Evolutionary conservation across 2,113 vertebrate species (phyloP).

Genomic region (Bagarius yarrelli): DNA sequence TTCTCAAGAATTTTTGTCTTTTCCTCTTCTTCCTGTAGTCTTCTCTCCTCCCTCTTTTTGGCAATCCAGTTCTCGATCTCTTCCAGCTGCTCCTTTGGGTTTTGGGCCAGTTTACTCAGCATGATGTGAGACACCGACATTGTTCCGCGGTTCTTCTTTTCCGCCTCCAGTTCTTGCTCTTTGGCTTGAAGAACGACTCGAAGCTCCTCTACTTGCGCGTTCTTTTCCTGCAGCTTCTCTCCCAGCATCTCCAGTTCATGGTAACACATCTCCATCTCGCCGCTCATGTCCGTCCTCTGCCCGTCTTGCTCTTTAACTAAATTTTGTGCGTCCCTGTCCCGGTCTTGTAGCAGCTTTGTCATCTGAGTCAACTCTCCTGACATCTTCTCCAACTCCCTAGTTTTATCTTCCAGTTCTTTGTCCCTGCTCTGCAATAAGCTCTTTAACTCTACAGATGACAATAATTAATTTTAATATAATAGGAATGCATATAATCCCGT

Average conservation of each 20-base stretch:
- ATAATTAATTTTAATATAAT: background rate
- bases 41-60: slow-evolving; percentile 17
- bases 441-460: slow-evolving; percentile 17
- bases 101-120: background rate
- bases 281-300: background rate
- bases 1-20: slow-evolving; percentile 1
- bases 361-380: background rate
- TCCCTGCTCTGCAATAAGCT: background rate
- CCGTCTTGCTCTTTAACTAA: background rate
- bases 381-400: background rate
- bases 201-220: background rate
- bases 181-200: background rate
- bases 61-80: slow-evolving; percentile 7
- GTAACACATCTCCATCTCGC: slow-evolving; percentile 15
- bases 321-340: background rate
- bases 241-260: slow-evolving; percentile 1
- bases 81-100: slow-evolving; percentile 20
- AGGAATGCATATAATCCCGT: background rate
- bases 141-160: too few relatives aligned
- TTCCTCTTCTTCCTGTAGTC: slow-evolving; percentile 19
- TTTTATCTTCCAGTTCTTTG: background rate
- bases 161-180: slow-evolving; percentile 13
- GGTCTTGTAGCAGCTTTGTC: background rate
- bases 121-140: too few relatives aligned
- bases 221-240: slow-evolving; percentile 27